Evolutionary conservation across 2,797 vertebrate genomes (phyloP).

Genomic region (Gallinago stenura): DNA sequence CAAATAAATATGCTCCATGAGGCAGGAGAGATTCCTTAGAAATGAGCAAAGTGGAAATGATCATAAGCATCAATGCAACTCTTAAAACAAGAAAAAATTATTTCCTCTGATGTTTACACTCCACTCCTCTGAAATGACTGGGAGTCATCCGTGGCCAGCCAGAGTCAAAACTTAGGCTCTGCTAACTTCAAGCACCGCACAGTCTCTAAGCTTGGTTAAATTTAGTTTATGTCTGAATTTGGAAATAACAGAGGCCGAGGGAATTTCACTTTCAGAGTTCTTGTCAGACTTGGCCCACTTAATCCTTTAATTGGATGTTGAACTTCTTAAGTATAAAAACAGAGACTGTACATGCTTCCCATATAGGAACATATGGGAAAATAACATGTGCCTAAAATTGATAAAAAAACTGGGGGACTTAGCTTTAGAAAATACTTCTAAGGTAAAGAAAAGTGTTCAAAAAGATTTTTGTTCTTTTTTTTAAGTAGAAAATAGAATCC

Average conservation of each 20-base stretch:
- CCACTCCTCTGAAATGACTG: neutral
- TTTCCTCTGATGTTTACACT: neutral
- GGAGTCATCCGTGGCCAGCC: neutral
- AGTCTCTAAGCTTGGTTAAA: neutral
- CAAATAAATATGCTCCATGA: neutral
- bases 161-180: neutral
- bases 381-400: neutral
- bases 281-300: constrained; percentile 18
- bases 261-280: neutral
- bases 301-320: constrained; percentile 43
- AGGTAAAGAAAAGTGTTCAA: neutral
- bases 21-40: neutral
- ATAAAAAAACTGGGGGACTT: neutral
- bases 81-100: neutral
- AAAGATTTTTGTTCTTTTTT: neutral
- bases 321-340: constrained; percentile 14
- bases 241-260: neutral
- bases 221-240: neutral
- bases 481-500: constrained; percentile 15
- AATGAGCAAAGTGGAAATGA: neutral
- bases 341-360: neutral
- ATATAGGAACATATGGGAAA: neutral
- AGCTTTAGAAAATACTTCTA: neutral
- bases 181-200: neutral
- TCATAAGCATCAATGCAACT: neutral